Evolutionary conservation across 2,797 vertebrate genomes (phyloP), one percentile per base, ranked within the genome.

Genomic region (Onychomys torridus): DNA sequence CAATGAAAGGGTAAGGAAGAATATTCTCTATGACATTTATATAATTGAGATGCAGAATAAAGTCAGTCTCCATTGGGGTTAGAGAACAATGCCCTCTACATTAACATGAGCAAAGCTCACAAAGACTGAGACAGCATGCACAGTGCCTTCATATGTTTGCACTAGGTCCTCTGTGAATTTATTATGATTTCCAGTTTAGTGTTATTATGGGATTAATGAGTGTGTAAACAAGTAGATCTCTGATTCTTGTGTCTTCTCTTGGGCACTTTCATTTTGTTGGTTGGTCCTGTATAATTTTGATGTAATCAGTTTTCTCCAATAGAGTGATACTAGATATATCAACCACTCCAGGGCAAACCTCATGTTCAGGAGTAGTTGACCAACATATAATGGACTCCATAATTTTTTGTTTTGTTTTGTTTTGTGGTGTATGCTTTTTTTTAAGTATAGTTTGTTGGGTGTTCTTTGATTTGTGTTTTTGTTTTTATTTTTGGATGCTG

Each of bases 141-240:
- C 19, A 2, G 2, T 19, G 21, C 19, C 19, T n/a, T 0, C 32
- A 12, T 6, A 2, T 1, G 49, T 55, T 13, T n/a, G 49, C 5
- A 6, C 34, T 9, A 55, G 19, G 10, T 79, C 19, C 32, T n/a
- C 17, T 79, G 5, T 55, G 10, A 55, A 23, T 23, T 6, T 23
- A n/a, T n/a, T 55, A 23, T 57, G 49, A 29, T 32, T 34, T 79
- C 16, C 32, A 79, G 5, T 55, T n/a, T n/a, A 55, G 49, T 55
- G 32, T 57, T 55, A 23, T 79, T 34, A 57, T 55, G 49, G 4
- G 49, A 57, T 55, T 79, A 19, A 2, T 79, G 32, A 79, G 2
- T 79, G 52, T 55, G 19, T 11, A 52, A 79, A n/a, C 4, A 10
- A 55, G 32, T 52, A 10, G 19, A 1, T n/a, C 77, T 55, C 17